A percentile compares a stretch with the other conserved stretches of the same genome.
Conservation (phyloP, 2,797 vertebrate species). For the Valencia hispanica region DNA sequence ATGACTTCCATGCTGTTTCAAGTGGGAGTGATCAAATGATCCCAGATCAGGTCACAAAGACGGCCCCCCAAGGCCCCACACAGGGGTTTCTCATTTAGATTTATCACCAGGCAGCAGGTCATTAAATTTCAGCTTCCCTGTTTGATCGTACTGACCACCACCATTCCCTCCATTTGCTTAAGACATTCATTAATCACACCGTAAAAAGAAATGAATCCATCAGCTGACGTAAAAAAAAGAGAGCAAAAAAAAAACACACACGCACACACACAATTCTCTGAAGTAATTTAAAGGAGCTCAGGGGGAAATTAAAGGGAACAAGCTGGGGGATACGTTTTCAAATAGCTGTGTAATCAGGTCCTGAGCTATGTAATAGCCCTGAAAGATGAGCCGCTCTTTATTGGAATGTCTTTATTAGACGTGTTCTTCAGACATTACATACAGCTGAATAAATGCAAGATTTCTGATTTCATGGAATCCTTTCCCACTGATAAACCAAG, state of each 20-base stretch:
- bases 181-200: conserved; percentile 70
- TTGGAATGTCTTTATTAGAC: conserved; percentile 73
- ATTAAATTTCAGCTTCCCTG: conserved; percentile 61
- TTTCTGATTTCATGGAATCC: conserved; percentile 60
- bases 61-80: conserved; percentile 18
- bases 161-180: conserved; percentile 61
- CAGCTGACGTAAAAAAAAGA: conserved; percentile 43
- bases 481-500: conserved; percentile 51
- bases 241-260: conserved; percentile 2
- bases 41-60: conserved; percentile 44
- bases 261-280: conserved; percentile 53
- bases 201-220: conserved; percentile 69
- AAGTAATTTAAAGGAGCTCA: conserved; percentile 75
- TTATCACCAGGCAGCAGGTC: conserved; percentile 61
- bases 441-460: conserved; percentile 58
- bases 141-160: conserved; percentile 69
- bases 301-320: conserved; percentile 76
- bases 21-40: conserved; percentile 50
- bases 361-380: conserved; percentile 69
- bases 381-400: conserved; percentile 71
- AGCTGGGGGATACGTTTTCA: conserved; percentile 74
- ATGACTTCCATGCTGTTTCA: conserved; percentile 30
- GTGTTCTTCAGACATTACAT: conserved; percentile 65
- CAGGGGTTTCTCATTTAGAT: conserved; percentile 56
- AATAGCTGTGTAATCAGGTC: conserved; percentile 76